A percentile compares a stretch with the other conserved stretches of the same genome.
Evolutionary conservation across 2,797 vertebrate species (phyloP).

Genomic region (Acomys russatus): DNA sequence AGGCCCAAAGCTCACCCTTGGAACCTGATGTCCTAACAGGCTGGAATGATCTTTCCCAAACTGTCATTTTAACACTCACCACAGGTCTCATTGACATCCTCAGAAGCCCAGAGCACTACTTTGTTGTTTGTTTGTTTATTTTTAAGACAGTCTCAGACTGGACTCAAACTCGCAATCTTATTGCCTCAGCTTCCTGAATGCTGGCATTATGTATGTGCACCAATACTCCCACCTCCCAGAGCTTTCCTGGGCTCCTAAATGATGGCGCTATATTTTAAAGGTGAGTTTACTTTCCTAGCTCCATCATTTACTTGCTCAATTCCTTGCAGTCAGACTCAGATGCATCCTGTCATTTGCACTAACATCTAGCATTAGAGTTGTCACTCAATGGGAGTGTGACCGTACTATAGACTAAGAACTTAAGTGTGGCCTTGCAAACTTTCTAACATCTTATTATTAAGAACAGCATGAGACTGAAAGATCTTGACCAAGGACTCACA

Average conservation of each 20-base stretch:
- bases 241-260: not conserved
- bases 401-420: slow-evolving; percentile 29
- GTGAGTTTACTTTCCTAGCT: not conserved
- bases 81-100: not conserved
- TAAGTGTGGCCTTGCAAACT: not conserved
- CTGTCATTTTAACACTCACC: not conserved
- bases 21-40: not conserved
- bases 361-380: not conserved
- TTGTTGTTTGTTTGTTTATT: not conserved
- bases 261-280: not conserved
- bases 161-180: not conserved
- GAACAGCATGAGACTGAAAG: slow-evolving; percentile 3
- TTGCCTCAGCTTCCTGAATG: not conserved
- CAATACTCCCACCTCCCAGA: not conserved
- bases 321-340: not conserved
- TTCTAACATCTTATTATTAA: not conserved
- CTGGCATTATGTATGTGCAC: not conserved
- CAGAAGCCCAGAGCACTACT: not conserved
- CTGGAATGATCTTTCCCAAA: not conserved
- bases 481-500: slow-evolving; percentile 19
- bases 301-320: not conserved
- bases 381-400: not conserved
- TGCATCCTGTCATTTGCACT: not conserved
- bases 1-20: not conserved
- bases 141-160: not conserved